phyloP scores from a whole-genome alignment of 2,888 invertebrate species.

The Prosapia bicincta region DNA sequence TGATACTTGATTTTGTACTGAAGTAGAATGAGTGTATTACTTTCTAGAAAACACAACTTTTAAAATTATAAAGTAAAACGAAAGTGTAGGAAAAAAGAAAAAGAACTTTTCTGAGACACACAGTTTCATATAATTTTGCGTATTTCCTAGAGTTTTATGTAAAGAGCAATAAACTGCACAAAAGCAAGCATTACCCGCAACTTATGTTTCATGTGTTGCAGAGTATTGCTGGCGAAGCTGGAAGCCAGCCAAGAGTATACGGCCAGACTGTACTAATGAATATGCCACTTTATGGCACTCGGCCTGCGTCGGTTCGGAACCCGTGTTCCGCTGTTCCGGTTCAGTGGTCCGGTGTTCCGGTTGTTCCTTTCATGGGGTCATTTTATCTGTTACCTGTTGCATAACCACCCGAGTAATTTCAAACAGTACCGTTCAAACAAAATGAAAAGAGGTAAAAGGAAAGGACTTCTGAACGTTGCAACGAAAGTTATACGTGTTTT shows the following conservation, averaged over 20 bases:
- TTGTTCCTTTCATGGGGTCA: background rate
- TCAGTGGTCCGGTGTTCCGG: background rate
- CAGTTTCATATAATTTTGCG: too few relatives aligned
- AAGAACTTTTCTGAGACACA: too few relatives aligned
- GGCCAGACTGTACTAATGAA: background rate
- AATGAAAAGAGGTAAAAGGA: too few relatives aligned
- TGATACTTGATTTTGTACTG: too few relatives aligned
- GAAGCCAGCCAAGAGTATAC: background rate
- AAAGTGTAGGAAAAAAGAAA: too few relatives aligned
- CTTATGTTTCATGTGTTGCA: background rate
- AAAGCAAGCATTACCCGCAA: background rate
- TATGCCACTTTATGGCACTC: background rate
- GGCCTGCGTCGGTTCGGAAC: background rate
- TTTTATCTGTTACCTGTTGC: background rate
- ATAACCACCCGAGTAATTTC: background rate
- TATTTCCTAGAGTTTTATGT: too few relatives aligned
- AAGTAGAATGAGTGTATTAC: too few relatives aligned
- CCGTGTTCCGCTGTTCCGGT: conserved; percentile 2
- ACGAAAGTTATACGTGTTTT: too few relatives aligned
- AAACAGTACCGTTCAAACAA: background rate
- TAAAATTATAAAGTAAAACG: too few relatives aligned
- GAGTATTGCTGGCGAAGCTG: background rate
- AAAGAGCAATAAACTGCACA: too few relatives aligned
- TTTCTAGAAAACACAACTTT: too few relatives aligned
- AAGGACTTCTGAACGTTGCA: too few relatives aligned